A percentile compares a stretch with the other conserved stretches of the same genome.
phyloP scores from a whole-genome alignment of 2,797 vertebrate species.

The Sphaeramia orbicularis region DNA sequence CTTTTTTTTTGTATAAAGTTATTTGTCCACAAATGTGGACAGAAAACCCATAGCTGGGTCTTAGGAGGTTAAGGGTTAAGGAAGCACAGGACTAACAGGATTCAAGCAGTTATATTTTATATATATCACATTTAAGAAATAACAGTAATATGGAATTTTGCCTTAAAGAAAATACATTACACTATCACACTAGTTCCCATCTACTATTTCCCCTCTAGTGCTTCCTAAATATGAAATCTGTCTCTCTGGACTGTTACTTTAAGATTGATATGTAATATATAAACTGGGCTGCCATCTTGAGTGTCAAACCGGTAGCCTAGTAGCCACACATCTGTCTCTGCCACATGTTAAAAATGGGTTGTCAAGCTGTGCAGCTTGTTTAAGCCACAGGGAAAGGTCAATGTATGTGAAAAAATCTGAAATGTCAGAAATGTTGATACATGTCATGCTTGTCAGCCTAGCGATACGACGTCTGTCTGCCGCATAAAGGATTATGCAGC shows the following conservation, averaged over 20 bases:
- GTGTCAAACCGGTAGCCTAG: not conserved
- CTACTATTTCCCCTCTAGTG: no score
- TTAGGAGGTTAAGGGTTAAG: not conserved
- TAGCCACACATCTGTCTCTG: conserved; percentile 1
- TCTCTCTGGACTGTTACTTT: not conserved
- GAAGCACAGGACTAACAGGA: not conserved
- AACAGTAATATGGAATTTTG: not conserved
- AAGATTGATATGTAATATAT: not conserved
- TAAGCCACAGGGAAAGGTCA: conserved; percentile 39
- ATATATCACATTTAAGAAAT: not conserved
- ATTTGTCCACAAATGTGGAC: no score
- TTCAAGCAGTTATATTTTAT: not conserved
- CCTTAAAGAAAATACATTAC: conserved; percentile 1
- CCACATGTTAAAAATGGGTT: not conserved
- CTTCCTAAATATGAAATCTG: no score
- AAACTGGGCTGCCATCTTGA: not conserved
- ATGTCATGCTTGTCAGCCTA: conserved; percentile 10
- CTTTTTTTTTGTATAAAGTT: no score
- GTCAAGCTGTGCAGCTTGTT: conserved; percentile 24
- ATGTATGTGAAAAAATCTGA: conserved; percentile 8
- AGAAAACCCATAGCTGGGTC: no score
- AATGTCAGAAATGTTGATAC: conserved; percentile 21
- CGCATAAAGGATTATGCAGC: not conserved
- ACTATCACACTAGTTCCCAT: no score
- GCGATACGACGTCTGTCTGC: conserved; percentile 12